Percentiles rank a stretch among this genome's conserved stretches.
Evolutionary conservation across 92 coral and sea anemone genomes (phyloP).

Genomic region (Epizoanthus rinbou): DNA sequence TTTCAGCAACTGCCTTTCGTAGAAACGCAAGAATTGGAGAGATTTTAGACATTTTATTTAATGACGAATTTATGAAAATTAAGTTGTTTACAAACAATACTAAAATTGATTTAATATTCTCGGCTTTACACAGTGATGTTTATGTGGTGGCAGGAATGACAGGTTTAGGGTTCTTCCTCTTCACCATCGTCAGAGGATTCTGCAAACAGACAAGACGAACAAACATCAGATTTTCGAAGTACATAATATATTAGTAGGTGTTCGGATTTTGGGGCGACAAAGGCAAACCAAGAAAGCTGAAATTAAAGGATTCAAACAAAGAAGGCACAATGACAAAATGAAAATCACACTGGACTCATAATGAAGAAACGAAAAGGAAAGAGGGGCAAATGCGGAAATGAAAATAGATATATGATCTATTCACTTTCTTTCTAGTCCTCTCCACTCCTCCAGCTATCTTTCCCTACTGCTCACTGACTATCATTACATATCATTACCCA

Average conservation of each 20-base stretch:
- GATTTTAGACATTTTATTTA: conserved; percentile 1
- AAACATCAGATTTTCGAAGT: background rate
- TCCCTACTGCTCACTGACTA: too few relatives aligned
- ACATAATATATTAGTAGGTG: background rate
- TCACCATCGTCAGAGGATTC: conserved; percentile 30
- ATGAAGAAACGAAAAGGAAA: too few relatives aligned
- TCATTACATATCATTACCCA: too few relatives aligned
- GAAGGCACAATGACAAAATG: too few relatives aligned
- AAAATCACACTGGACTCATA: too few relatives aligned
- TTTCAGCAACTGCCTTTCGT: too few relatives aligned
- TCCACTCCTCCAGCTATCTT: too few relatives aligned
- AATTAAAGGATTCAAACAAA: too few relatives aligned
- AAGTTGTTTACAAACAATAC: conserved; percentile 6
- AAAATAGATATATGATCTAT: too few relatives aligned
- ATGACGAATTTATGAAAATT: conserved; percentile 3
- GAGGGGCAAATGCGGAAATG: too few relatives aligned
- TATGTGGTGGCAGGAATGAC: background rate
- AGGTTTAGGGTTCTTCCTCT: conserved; percentile 18
- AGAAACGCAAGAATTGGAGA: background rate
- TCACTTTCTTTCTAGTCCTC: too few relatives aligned
- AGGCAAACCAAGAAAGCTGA: background rate
- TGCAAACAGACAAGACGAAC: background rate
- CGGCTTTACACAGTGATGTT: background rate
- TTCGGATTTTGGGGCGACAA: background rate
- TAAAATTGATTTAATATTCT: background rate